Evolutionary conservation across 2,888 invertebrate genomes (phyloP).

Genomic region (Pandemis cinnamomeana): DNA sequence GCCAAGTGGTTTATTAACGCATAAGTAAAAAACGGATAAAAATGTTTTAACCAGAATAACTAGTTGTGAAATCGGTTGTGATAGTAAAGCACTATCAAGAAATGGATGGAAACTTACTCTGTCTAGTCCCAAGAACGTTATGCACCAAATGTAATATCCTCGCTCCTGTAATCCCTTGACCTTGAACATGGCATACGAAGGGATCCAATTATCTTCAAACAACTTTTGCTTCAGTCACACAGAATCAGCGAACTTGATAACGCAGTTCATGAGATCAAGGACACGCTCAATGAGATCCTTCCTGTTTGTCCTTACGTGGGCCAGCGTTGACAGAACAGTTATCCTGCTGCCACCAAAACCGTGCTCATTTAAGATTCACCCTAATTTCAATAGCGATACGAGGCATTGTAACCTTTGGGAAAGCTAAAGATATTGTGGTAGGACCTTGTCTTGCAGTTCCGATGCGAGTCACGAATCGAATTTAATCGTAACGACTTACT

Average conservation of each 20-base stretch:
- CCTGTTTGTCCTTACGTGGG: conserved; percentile 73
- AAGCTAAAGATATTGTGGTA: conserved; percentile 42
- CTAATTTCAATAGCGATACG: conserved; percentile 49
- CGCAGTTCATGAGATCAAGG: conserved; percentile 51
- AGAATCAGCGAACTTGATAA: conserved; percentile 62
- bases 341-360: conserved; percentile 12
- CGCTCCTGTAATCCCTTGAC: not conserved
- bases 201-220: not conserved
- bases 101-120: not conserved
- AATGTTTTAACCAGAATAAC: not conserved
- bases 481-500: conserved; percentile 68
- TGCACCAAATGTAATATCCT: too few species aligned
- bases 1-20: not conserved
- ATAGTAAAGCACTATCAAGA: not conserved
- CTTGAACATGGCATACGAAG: not conserved
- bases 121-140: not conserved
- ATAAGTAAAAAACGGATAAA: not conserved
- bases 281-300: conserved; percentile 67
- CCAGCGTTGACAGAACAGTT: conserved; percentile 39
- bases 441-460: conserved; percentile 60
- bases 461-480: conserved; percentile 71
- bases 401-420: conserved; percentile 44
- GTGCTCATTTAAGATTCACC: conserved; percentile 48
- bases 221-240: conserved; percentile 3
- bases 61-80: not conserved